Percentiles rank a stretch among this genome's conserved stretches.
phyloP scores from a whole-genome alignment of 2,888 invertebrate species.

The Nebria brevicollis region DNA sequence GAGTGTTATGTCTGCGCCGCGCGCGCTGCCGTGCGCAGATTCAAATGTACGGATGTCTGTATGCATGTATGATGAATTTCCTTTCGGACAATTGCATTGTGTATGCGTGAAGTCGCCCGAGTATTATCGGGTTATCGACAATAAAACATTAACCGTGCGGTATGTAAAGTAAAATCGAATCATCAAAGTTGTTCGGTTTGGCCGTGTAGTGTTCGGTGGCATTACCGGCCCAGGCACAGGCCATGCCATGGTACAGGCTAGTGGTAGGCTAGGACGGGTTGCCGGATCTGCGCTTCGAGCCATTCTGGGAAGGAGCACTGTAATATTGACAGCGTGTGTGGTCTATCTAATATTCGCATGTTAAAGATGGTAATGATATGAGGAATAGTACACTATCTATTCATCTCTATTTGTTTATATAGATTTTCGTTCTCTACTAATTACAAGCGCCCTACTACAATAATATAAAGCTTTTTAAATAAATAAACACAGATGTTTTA shows the following conservation, averaged over 20 bases:
- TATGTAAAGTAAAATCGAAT: neutral
- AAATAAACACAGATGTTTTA: neutral
- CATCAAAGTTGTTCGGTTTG: neutral
- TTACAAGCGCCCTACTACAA: neutral
- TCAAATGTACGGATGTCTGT: too few species aligned
- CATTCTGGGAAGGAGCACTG: slow-evolving; percentile 16
- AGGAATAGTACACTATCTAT: neutral
- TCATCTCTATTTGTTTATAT: neutral
- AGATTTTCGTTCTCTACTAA: neutral
- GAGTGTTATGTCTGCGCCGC: neutral
- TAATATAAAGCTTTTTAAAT: neutral
- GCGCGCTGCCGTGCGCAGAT: too few species aligned
- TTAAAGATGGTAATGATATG: neutral
- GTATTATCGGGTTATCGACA: neutral
- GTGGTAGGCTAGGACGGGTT: neutral
- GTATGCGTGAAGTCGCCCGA: neutral
- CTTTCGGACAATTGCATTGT: neutral
- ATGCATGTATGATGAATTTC: neutral
- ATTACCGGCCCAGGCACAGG: neutral
- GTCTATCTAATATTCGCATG: slow-evolving; percentile 16
- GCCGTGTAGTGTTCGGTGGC: neutral
- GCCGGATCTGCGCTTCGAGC: slow-evolving; percentile 15
- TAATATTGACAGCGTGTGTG: slow-evolving; percentile 17
- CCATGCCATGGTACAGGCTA: neutral
- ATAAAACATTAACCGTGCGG: neutral